Evolutionary conservation across 1,140 invertebrate species (phyloP).

Genomic region (Chelonus insularis): DNA sequence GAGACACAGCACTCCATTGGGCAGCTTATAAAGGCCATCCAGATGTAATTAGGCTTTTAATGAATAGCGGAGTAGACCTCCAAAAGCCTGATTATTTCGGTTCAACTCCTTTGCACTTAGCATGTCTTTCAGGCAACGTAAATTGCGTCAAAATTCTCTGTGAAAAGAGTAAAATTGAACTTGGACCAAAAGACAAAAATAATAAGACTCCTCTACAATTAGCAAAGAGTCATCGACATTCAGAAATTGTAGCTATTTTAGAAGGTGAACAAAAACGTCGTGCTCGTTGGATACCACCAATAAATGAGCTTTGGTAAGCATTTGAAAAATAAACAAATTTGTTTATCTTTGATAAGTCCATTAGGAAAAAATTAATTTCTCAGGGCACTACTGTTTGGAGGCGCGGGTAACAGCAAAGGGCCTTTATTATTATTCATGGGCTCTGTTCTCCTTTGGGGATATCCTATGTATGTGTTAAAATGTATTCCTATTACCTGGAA

Average conservation of each 20-base stretch:
- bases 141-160: constrained; percentile 79
- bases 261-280: constrained; percentile 79
- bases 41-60: constrained; percentile 84
- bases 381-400: constrained; percentile 84
- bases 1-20: constrained; percentile 91
- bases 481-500: constrained; percentile 91
- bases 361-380: constrained; percentile 28
- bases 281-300: constrained; percentile 80
- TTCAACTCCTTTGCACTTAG: constrained; percentile 88
- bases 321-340: not conserved
- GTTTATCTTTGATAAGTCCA: constrained; percentile 19
- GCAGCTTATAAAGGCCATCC: constrained; percentile 90
- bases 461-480: constrained; percentile 90
- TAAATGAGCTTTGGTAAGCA: constrained; percentile 80
- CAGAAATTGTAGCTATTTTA: constrained; percentile 79
- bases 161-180: constrained; percentile 85
- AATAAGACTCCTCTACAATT: constrained; percentile 87
- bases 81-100: constrained; percentile 91
- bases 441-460: constrained; percentile 86
- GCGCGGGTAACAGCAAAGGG: constrained; percentile 85
- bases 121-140: constrained; percentile 86
- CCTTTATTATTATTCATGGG: constrained; percentile 83
- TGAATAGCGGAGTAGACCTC: constrained; percentile 85
- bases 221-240: constrained; percentile 83
- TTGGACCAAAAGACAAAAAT: constrained; percentile 86